phyloP scores from a whole-genome alignment of 2,888 invertebrate species.

The Graphium colonna region DNA sequence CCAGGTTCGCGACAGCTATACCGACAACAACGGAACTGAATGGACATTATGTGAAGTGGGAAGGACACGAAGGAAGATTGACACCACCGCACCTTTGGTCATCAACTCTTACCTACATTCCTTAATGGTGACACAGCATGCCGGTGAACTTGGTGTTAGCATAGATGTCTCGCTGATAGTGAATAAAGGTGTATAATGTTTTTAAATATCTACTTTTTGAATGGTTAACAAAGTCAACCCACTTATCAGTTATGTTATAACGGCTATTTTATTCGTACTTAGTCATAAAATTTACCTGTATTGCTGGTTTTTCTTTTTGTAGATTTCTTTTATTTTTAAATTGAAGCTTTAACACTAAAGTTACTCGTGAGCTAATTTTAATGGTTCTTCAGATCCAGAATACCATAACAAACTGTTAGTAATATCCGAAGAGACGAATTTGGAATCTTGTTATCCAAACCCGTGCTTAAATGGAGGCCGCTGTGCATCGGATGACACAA shows the following conservation, averaged over 20 bases:
- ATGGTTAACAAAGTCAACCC: too few relatives aligned
- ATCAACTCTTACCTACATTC: slow-evolving; percentile 86
- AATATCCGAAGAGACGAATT: slow-evolving; percentile 75
- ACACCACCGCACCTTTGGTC: slow-evolving; percentile 60
- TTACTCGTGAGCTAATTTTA: too few relatives aligned
- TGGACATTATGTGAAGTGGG: slow-evolving; percentile 82
- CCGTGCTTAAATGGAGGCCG: slow-evolving; percentile 86
- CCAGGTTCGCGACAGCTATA: slow-evolving; percentile 84
- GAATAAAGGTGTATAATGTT: slow-evolving; percentile 64
- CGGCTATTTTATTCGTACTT: too few relatives aligned
- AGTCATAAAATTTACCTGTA: too few relatives aligned
- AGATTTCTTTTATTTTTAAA: neutral
- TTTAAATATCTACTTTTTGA: too few relatives aligned
- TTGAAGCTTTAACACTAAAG: neutral
- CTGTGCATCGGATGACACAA: slow-evolving; percentile 80
- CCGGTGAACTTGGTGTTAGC: slow-evolving; percentile 59
- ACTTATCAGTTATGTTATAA: too few relatives aligned
- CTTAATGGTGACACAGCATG: slow-evolving; percentile 78
- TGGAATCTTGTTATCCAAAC: slow-evolving; percentile 86
- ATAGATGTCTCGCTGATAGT: slow-evolving; percentile 83
- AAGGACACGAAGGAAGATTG: slow-evolving; percentile 46
- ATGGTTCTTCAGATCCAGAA: slow-evolving; percentile 74
- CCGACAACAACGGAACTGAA: slow-evolving; percentile 84
- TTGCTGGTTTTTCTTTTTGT: too few relatives aligned
- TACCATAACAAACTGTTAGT: slow-evolving; percentile 83